Conservation (phyloP, 2,797 vertebrate species). For the Telmatherina bonti region DNA sequence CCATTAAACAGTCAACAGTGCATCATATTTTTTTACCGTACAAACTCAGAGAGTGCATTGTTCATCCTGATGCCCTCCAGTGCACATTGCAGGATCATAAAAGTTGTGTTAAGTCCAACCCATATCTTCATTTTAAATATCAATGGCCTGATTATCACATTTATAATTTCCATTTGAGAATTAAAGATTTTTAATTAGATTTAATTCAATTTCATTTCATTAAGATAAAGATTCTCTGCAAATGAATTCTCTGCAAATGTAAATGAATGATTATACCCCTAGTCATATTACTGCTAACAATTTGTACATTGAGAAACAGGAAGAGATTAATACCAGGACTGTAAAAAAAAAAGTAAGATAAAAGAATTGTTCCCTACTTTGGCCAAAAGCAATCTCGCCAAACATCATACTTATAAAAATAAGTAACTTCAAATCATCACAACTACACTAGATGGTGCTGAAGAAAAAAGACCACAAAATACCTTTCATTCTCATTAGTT, state of each 20-base stretch:
- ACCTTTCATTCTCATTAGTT: constrained; percentile 14
- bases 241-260: neutral
- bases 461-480: neutral
- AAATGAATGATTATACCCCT: too few species aligned
- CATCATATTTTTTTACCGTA: constrained; percentile 6
- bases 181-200: neutral
- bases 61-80: neutral
- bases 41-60: neutral
- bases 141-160: neutral
- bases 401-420: neutral
- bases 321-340: neutral
- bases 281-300: neutral
- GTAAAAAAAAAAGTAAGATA: neutral
- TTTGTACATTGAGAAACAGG: neutral
- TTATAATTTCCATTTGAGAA: neutral
- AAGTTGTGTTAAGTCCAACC: neutral
- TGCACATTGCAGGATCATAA: neutral
- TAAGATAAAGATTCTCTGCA: neutral
- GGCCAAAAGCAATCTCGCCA: neutral
- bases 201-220: neutral
- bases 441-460: neutral
- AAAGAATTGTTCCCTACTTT: neutral
- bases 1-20: neutral
- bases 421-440: neutral
- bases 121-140: neutral